Conservation (phyloP, 2,113 vertebrate genomes). For the Clinocottus analis region DNA sequence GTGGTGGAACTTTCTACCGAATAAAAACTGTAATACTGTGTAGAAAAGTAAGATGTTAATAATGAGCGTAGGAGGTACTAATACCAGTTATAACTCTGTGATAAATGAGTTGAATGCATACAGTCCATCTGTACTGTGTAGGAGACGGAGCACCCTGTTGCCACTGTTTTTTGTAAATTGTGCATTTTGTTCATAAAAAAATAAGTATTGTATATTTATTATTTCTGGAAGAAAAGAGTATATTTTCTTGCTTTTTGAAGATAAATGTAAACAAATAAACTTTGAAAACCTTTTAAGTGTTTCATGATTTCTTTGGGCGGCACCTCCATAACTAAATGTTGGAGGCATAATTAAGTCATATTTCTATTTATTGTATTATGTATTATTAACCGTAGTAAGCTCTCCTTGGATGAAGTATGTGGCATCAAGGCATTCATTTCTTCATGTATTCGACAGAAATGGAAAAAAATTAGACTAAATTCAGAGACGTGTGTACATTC, state of each 20-base stretch:
- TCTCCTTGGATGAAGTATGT: background rate
- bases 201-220: slow-evolving; percentile 98
- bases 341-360: too few species aligned
- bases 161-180: slow-evolving; percentile 85
- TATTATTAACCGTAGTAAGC: background rate
- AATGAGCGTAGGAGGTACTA: slow-evolving; percentile 68
- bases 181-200: slow-evolving; percentile 97
- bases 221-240: slow-evolving; percentile 88
- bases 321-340: too few species aligned
- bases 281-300: slow-evolving; percentile 37
- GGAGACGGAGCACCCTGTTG: slow-evolving; percentile 44
- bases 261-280: slow-evolving; percentile 70
- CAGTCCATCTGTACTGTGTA: slow-evolving; percentile 41
- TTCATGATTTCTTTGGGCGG: background rate
- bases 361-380: too few species aligned
- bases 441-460: background rate
- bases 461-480: too few species aligned
- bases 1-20: slow-evolving; percentile 37
- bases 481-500: background rate
- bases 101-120: slow-evolving; percentile 54
- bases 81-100: slow-evolving; percentile 60
- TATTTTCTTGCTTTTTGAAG: slow-evolving; percentile 88
- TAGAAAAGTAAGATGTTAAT: slow-evolving; percentile 64
- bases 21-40: slow-evolving; percentile 53
- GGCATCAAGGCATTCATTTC: background rate